A percentile compares a stretch with the other conserved stretches of the same genome.
phyloP scores from a whole-genome alignment of 2,888 invertebrate species.

The Ormyrus pomaceus region DNA sequence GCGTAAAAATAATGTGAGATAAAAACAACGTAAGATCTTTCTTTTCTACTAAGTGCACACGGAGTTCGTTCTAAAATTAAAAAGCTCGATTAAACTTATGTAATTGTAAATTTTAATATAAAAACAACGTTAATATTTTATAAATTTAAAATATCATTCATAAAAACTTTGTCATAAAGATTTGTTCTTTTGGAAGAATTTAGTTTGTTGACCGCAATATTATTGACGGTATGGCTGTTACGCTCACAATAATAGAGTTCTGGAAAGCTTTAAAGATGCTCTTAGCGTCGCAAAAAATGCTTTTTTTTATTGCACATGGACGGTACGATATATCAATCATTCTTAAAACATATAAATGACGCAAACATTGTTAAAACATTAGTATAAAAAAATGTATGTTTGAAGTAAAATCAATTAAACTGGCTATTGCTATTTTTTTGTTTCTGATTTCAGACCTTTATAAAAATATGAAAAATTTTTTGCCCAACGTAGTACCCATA shows the following conservation, averaged over 20 bases:
- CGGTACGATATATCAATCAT: too few species aligned
- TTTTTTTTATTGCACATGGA: too few species aligned
- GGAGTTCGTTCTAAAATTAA: not conserved
- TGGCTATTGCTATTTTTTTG: not conserved
- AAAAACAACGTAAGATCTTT: constrained; percentile 12
- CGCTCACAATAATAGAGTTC: not conserved
- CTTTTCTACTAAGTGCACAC: not conserved
- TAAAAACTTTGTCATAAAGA: too few species aligned
- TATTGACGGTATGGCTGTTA: not conserved
- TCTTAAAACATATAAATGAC: too few species aligned
- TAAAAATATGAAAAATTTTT: constrained; percentile 11
- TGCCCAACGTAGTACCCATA: constrained; percentile 2
- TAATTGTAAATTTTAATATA: not conserved
- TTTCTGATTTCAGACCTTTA: constrained; percentile 18
- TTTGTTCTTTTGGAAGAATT: too few species aligned
- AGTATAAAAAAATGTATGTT: not conserved
- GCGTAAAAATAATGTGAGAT: constrained; percentile 6
- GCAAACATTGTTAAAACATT: too few species aligned
- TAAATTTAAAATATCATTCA: not conserved
- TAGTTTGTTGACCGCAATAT: too few species aligned
- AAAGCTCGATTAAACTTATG: not conserved
- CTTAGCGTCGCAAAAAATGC: too few species aligned
- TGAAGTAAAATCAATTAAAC: not conserved
- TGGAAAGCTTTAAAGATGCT: not conserved
- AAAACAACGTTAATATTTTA: constrained; percentile 7